These are phyloP conservation scores for Acanthurus lineatus DNA, from an alignment of 2,797 vertebrate species.

Conservation along the genomic window DNA sequence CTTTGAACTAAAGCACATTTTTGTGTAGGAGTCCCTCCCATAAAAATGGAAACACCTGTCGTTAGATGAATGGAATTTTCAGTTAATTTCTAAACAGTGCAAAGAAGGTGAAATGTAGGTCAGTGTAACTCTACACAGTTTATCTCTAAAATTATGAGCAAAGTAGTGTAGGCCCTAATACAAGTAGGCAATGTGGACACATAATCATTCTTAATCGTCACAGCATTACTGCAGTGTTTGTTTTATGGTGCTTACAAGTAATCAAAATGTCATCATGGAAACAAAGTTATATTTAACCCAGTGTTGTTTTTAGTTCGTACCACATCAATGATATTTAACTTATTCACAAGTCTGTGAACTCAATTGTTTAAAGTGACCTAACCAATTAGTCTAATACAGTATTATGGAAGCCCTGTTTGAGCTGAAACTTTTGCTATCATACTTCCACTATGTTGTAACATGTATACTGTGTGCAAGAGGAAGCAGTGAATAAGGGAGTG, in stretches of 20 bases:
- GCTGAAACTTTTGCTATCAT: too few species aligned
- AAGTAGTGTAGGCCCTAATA: background rate
- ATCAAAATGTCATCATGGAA: background rate
- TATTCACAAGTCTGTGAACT: too few species aligned
- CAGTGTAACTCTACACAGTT: conserved; percentile 5
- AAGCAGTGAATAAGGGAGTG: background rate
- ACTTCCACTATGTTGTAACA: background rate
- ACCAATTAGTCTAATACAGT: too few species aligned
- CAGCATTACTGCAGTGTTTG: background rate
- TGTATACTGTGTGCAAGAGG: background rate
- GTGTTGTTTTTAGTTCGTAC: background rate
- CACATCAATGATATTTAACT: background rate
- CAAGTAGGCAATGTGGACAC: background rate
- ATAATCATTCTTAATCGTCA: background rate
- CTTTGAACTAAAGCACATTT: background rate
- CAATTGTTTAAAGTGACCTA: too few species aligned
- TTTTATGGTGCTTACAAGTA: background rate
- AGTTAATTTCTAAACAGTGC: background rate
- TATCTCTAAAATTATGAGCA: background rate
- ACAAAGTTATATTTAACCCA: background rate
- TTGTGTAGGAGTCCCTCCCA: background rate
- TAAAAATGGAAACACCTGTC: background rate
- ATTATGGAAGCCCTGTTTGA: too few species aligned
- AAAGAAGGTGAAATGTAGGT: conserved; percentile 2
- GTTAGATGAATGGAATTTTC: background rate